Percentiles rank a stretch among this genome's conserved stretches.
phyloP scores from a whole-genome alignment of 2,113 vertebrate species.

The Jaculus jaculus region DNA sequence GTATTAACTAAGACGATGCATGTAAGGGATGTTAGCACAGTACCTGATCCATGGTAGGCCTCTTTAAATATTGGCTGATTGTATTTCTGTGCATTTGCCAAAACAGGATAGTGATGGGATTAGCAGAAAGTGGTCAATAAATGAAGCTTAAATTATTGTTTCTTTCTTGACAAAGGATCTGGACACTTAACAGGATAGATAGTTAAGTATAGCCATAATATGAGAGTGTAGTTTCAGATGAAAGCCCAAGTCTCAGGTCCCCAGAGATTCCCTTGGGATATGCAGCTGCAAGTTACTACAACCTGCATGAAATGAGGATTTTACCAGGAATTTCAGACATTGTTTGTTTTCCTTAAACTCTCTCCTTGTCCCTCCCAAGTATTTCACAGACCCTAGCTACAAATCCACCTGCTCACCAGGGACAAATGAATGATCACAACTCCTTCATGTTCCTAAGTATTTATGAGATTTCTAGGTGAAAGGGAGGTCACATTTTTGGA shows the following conservation, averaged over 20 bases:
- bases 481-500: neutral
- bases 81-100: constrained; percentile 15
- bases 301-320: neutral
- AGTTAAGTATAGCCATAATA: neutral
- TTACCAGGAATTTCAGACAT: neutral
- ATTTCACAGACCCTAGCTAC: neutral
- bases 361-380: neutral
- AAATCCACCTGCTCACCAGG: neutral
- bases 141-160: neutral
- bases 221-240: neutral
- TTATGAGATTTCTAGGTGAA: neutral
- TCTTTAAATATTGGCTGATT: neutral
- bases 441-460: constrained; percentile 6
- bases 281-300: neutral
- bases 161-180: neutral
- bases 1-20: constrained; percentile 1
- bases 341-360: neutral
- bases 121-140: neutral
- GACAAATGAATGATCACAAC: constrained; percentile 12
- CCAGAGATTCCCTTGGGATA: neutral
- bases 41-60: neutral
- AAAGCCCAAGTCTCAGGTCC: neutral
- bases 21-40: neutral
- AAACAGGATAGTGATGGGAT: neutral
- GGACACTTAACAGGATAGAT: neutral